A percentile compares a stretch with the other conserved stretches of the same genome.
phyloP scores from a whole-genome alignment of 2,113 vertebrate species.

The Probosciger aterrimus region DNA sequence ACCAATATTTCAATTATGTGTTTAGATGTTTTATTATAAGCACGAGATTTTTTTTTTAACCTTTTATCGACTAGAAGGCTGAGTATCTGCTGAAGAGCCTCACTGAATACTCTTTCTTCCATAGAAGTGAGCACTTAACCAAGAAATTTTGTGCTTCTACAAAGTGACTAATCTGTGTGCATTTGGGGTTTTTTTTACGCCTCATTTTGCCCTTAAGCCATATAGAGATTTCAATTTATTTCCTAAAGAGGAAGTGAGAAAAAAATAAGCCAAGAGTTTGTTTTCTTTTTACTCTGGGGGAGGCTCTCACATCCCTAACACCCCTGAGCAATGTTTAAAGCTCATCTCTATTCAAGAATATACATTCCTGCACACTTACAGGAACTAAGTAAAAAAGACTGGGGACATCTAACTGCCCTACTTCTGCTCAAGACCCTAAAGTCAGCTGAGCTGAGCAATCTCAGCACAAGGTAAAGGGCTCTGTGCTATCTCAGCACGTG shows the following conservation, averaged over 20 bases:
- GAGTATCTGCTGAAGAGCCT: not conserved
- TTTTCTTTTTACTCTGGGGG: not conserved
- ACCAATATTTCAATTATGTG: not conserved
- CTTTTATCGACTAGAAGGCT: not conserved
- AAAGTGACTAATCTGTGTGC: not conserved
- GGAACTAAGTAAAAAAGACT: not conserved
- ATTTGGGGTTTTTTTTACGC: not conserved
- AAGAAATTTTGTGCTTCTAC: not conserved
- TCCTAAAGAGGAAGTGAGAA: not conserved
- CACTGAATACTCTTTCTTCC: not conserved
- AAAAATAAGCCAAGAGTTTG: not conserved
- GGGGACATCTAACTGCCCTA: not conserved
- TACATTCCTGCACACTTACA: not conserved
- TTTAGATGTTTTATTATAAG: not conserved
- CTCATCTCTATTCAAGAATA: not conserved
- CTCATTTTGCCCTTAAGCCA: not conserved
- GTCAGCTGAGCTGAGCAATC: not conserved
- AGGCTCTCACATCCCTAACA: not conserved
- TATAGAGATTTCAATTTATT: not conserved
- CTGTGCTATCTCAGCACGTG: fast-evolving
- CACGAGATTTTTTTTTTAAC: not conserved
- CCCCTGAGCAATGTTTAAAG: not conserved
- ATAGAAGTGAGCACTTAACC: not conserved
- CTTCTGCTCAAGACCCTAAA: not conserved
- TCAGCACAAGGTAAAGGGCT: not conserved